phyloP scores from a whole-genome alignment of 1,140 invertebrate species.

The Drosophila ercepeae region DNA sequence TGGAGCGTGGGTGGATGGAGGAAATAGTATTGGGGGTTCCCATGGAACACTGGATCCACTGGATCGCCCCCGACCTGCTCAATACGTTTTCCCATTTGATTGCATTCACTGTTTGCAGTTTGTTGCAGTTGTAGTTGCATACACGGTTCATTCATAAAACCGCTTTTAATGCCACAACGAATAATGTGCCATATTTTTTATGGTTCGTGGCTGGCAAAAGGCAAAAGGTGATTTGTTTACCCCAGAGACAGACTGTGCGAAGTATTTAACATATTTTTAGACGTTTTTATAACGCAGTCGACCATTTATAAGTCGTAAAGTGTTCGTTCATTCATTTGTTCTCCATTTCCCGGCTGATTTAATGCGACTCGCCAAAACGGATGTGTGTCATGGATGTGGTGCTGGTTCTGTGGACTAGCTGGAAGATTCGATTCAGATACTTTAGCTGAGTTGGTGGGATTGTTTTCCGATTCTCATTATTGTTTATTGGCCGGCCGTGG shows the following conservation, averaged over 20 bases:
- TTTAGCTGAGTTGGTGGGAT: constrained; percentile 5
- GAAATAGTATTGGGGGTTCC: constrained; percentile 6
- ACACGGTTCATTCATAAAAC: constrained; percentile 60
- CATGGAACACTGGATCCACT: constrained; percentile 26
- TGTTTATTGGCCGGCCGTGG: constrained; percentile 27
- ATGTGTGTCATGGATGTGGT: constrained; percentile 49
- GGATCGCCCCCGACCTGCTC: constrained; percentile 34
- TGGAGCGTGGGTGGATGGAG: constrained; percentile 29
- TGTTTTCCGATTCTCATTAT: constrained; percentile 36
- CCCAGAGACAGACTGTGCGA: constrained; percentile 6
- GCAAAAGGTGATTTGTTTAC: constrained; percentile 37
- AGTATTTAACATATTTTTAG: constrained; percentile 65
- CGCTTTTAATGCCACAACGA: constrained; percentile 22
- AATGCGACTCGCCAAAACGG: constrained; percentile 27
- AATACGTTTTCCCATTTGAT: constrained; percentile 30
- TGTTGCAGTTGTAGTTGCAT: constrained; percentile 1
- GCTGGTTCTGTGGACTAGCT: neutral
- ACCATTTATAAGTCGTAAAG: constrained; percentile 63
- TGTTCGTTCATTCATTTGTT: constrained; percentile 5
- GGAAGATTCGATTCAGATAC: constrained; percentile 1
- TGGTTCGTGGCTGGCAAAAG: constrained; percentile 12
- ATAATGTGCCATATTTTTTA: constrained; percentile 47
- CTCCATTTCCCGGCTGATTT: neutral
- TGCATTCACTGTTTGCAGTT: constrained; percentile 27
- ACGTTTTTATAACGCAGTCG: constrained; percentile 47